Evolutionary conservation across 2,113 vertebrate genomes (phyloP).

Genomic region (Nipponia nippon): DNA sequence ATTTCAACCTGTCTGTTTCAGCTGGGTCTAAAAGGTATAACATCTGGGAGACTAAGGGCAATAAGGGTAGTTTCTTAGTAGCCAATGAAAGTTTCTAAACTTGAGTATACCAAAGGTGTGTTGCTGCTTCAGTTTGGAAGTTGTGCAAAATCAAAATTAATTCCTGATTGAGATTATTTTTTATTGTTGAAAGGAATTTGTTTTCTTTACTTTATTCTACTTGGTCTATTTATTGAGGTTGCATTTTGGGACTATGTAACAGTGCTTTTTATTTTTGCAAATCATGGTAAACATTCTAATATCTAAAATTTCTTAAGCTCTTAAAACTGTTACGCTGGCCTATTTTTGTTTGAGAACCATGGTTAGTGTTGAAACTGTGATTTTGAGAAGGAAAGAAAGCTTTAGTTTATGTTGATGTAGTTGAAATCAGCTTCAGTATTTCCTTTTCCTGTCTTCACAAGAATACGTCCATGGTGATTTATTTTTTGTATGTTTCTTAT

Average conservation of each 20-base stretch:
- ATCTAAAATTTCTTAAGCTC: not conserved
- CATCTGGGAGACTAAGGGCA: not conserved
- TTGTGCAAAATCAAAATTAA: not conserved
- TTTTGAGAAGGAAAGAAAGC: not conserved
- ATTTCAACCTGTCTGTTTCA: not conserved
- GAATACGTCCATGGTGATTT: not conserved
- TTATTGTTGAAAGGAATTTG: not conserved
- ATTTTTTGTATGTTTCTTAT: not conserved
- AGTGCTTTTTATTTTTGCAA: not conserved
- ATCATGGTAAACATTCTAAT: not conserved
- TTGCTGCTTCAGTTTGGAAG: not conserved
- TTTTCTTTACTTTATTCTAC: not conserved
- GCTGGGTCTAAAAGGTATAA: not conserved
- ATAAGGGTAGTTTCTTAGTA: not conserved
- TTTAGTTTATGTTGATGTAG: not conserved
- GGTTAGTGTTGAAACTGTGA: not conserved
- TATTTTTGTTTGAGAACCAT: not conserved
- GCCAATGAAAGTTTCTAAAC: not conserved
- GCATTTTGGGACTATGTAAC: not conserved
- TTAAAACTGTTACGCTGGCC: not conserved
- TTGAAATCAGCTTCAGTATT: not conserved
- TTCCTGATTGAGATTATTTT: not conserved
- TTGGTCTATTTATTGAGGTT: not conserved
- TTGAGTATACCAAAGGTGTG: not conserved
- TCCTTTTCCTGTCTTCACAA: not conserved